Evolutionary conservation across 2,113 vertebrate species (phyloP).

Genomic region (Pleuronectes platessa): DNA sequence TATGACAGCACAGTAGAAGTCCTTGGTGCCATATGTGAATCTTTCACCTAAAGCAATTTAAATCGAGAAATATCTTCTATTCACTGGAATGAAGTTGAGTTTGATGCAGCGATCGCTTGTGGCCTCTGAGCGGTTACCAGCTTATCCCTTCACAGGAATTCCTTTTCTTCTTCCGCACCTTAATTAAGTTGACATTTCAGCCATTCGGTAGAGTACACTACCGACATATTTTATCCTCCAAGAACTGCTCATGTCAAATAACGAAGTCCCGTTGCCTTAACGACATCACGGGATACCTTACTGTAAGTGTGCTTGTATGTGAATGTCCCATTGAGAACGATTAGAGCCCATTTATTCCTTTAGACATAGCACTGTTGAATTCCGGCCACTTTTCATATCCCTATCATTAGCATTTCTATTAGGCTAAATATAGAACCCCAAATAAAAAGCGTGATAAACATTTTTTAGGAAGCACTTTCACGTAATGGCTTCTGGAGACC

Average conservation of each 20-base stretch:
- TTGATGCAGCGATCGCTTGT: neutral
- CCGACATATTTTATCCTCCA: neutral
- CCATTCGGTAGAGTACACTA: neutral
- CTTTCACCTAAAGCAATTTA: neutral
- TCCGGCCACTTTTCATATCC: neutral
- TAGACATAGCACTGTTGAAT: neutral
- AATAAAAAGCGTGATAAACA: neutral
- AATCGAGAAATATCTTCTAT: neutral
- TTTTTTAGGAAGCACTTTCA: conserved; percentile 1
- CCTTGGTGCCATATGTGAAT: neutral
- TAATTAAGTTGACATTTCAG: neutral
- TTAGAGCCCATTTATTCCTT: conserved; percentile 3
- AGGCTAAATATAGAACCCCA: neutral
- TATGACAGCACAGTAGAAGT: conserved; percentile 37
- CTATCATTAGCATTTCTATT: neutral
- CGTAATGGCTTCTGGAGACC: neutral
- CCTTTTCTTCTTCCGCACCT: neutral
- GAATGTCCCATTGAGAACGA: conserved; percentile 3
- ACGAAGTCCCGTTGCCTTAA: neutral
- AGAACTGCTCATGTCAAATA: neutral
- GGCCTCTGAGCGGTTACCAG: neutral
- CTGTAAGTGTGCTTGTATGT: neutral
- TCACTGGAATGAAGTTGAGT: neutral
- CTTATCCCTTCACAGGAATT: neutral
- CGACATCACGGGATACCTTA: neutral